A percentile compares a stretch with the other conserved stretches of the same genome.
Conservation (phyloP, 2,797 vertebrate genomes). For the Amblyopsis hoosieri region DNA sequence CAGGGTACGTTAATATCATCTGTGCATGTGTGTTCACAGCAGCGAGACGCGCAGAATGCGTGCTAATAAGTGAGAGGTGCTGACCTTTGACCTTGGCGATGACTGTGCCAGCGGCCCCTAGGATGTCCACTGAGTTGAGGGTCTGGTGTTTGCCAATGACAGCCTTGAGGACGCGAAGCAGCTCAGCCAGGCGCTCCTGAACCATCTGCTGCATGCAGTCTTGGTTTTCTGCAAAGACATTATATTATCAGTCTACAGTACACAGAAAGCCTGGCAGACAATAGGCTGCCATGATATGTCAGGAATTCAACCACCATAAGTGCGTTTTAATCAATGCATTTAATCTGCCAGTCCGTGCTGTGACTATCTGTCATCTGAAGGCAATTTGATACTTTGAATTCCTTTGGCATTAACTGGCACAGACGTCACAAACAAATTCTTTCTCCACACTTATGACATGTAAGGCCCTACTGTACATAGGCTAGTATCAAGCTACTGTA, state of each 20-base stretch:
- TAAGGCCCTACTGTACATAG: no score
- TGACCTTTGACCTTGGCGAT: slow-evolving; percentile 97
- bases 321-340: no score
- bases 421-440: no score
- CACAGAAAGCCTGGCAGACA: background rate
- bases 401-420: no score
- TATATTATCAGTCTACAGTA: background rate
- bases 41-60: background rate
- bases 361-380: background rate
- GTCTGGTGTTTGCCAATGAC: slow-evolving; percentile 92
- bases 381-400: background rate
- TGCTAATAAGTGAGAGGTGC: slow-evolving; percentile 18
- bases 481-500: no score
- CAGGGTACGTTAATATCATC: slow-evolving; percentile 12
- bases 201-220: slow-evolving; percentile 83
- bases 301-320: no score
- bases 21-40: background rate
- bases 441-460: no score
- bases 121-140: slow-evolving; percentile 92
- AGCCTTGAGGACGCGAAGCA: slow-evolving; percentile 87
- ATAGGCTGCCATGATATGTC: no score
- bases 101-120: slow-evolving; percentile 91
- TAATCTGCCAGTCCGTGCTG: background rate
- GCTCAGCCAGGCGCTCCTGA: slow-evolving; percentile 87
- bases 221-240: slow-evolving; percentile 71